Base-by-base conservation (phyloP, 1,140 invertebrate genomes). In the Drosophila prosaltans region DNA sequence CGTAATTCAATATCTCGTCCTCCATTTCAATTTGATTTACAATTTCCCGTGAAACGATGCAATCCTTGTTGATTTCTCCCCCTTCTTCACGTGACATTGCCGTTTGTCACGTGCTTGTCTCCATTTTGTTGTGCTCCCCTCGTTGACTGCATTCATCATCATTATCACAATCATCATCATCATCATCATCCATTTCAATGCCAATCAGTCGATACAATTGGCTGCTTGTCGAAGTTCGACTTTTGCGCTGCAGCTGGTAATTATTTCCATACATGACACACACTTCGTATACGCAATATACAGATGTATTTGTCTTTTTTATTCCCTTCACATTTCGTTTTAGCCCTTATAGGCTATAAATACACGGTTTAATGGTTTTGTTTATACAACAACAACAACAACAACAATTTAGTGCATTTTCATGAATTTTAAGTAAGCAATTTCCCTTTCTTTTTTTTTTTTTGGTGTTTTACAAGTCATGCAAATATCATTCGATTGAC, bases 211-310 rank as follows among this genome's bases (percentile, higher is more conserved):
- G 66, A 21, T 60, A 45, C 66, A 70, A 67, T 70, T 63, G 26
- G 43, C 65, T 51, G 45, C 45, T 51, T 51, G 58, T n/a, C 39
- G 69, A 36, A 75, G 74, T 64, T 51, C 51, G 16, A 65, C 32
- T 77, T 80, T 48, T 59, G 41, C 51, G 11, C 54, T 67, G 45
- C 63, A 9, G 43, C 41, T 39, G 73, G 48, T 72, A 81, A 81
- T 79, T 65, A 73, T 54, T 74, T 66, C 59, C 70, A 65, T 39
- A 62, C 60, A 36, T 40, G 48, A 24, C 40, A 41, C 32, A 39
- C 72, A 69, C n/a, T 65, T 69, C 80, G 80, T 72, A 82, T 79
- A 54, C 65, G 66, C 57, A 65, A 83, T 82, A 74, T 59, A 21
- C 28, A 2, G 28, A 0, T 28, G 24, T 26, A 55, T 55, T n/a